Percentiles rank a stretch among this genome's conserved stretches.
Evolutionary conservation across 2,888 invertebrate genomes (phyloP).

Genomic region (Norana najaformis): DNA sequence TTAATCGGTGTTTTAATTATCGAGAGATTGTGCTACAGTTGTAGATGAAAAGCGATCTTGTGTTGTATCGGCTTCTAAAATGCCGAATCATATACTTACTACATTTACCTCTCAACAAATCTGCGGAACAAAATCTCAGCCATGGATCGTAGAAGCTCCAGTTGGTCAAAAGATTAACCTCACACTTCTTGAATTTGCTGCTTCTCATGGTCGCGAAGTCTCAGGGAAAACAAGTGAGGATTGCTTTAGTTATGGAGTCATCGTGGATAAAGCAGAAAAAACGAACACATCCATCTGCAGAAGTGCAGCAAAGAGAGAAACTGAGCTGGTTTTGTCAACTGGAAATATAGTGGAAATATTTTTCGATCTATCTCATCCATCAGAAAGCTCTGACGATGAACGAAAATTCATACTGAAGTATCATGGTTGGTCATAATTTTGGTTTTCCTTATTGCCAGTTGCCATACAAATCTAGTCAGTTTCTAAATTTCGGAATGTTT

Average conservation of each 20-base stretch:
- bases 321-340: not conserved
- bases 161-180: slow-evolving; percentile 7
- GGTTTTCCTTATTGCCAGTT: not conserved
- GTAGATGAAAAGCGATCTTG: slow-evolving; percentile 25
- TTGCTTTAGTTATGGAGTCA: not conserved
- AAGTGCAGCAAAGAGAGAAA: not conserved
- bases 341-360: not conserved
- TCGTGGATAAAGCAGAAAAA: not conserved
- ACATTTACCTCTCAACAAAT: not conserved
- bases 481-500: no score
- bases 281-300: not conserved
- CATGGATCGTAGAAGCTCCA: slow-evolving; percentile 19
- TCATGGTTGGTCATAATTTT: not conserved
- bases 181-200: not conserved
- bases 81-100: not conserved
- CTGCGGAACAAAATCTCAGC: slow-evolving; percentile 9
- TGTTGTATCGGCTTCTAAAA: not conserved
- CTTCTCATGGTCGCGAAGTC: not conserved
- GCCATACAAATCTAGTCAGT: no score
- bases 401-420: not conserved
- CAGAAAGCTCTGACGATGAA: not conserved
- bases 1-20: not conserved
- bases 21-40: not conserved
- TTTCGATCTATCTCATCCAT: not conserved
- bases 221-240: not conserved